Evolutionary conservation across 2,888 invertebrate genomes (phyloP).

Genomic region (Tetanocera ferruginea): DNA sequence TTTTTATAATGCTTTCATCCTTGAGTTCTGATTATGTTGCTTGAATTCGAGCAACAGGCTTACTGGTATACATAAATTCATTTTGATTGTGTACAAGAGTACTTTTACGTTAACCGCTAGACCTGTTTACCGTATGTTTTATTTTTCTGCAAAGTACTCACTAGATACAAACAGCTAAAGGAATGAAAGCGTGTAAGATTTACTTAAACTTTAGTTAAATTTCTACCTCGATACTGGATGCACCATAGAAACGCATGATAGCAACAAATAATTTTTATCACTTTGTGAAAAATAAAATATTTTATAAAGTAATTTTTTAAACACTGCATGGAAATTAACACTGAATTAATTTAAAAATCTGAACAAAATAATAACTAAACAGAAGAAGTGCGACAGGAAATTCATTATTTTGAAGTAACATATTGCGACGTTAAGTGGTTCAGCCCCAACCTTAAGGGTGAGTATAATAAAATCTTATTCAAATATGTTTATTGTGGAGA

Average conservation of each 20-base stretch:
- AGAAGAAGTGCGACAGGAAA: neutral
- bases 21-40: too few species aligned
- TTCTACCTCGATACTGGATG: slow-evolving; percentile 42
- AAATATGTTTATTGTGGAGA: too few species aligned
- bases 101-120: too few species aligned
- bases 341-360: too few species aligned
- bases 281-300: neutral
- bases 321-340: too few species aligned
- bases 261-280: neutral
- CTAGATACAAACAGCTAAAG: slow-evolving; percentile 1
- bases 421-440: neutral
- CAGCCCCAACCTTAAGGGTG: too few species aligned
- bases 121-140: neutral
- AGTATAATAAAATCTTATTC: too few species aligned
- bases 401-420: neutral
- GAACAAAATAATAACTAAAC: neutral
- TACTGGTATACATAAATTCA: too few species aligned
- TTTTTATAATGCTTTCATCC: too few species aligned
- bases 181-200: slow-evolving; percentile 17
- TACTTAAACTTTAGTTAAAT: slow-evolving; percentile 39
- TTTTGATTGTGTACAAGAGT: too few species aligned
- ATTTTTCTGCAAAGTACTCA: neutral
- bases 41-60: too few species aligned
- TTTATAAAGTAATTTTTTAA: neutral
- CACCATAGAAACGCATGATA: slow-evolving; percentile 25